A percentile compares a stretch with the other conserved stretches of the same genome.
These are phyloP conservation scores for Tinamus guttatus DNA, from an alignment of 2,113 vertebrate species.

Conservation along the genomic window DNA sequence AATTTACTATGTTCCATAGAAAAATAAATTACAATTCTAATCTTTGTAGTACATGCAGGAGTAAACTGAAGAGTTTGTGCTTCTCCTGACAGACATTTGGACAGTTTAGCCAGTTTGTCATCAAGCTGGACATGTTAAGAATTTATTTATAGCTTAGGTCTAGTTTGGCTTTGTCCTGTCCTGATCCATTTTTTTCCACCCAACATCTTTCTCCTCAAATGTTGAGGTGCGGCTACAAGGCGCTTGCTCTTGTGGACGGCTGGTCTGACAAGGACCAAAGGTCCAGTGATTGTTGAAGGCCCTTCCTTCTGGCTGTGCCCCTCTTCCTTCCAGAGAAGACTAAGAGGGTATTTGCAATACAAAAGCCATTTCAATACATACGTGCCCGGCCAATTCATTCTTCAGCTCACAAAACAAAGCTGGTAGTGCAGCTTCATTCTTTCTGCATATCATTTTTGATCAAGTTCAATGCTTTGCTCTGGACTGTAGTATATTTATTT, in stretches of 20 bases:
- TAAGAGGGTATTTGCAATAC: not conserved
- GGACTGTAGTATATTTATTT: not conserved
- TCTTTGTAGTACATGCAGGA: not conserved
- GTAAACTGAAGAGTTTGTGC: not conserved
- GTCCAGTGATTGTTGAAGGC: not conserved
- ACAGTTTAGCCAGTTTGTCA: not conserved
- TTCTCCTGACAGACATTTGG: not conserved
- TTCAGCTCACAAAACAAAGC: not conserved
- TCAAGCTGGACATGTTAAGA: not conserved
- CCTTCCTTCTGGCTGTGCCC: not conserved
- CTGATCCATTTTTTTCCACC: not conserved
- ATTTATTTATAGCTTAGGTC: accelerated
- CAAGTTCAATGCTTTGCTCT: not conserved
- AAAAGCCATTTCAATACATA: no score
- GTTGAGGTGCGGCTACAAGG: not conserved
- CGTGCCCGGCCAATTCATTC: not conserved
- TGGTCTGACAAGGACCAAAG: not conserved
- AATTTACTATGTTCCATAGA: not conserved
- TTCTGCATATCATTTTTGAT: not conserved
- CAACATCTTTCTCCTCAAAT: not conserved
- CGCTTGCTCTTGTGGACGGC: accelerated
- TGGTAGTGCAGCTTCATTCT: not conserved
- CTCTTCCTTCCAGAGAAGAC: not conserved
- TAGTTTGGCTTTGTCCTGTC: not conserved
- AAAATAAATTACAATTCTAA: not conserved